Base-by-base conservation (phyloP, 2,113 vertebrate species). In the Gavia stellata region DNA sequence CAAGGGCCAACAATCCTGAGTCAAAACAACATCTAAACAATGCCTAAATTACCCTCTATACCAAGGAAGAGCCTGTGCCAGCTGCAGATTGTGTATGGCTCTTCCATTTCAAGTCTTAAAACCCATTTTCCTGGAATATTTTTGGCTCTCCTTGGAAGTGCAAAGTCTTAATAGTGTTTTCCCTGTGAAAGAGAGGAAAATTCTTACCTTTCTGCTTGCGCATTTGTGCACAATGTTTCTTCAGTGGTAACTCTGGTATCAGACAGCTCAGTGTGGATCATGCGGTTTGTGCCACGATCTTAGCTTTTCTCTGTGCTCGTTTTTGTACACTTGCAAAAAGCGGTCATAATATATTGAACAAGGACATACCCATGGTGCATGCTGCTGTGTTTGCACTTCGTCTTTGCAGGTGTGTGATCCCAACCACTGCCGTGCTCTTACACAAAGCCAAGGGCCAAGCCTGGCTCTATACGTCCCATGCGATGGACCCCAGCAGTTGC, bases 241-340 rank as follows among this genome's bases (percentile, higher is more conserved):
- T 20, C n/a, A n/a, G 5, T 14, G 7, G 20, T 17, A 15, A 3
- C 9, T 78, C 40, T 58, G 42, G 6, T 56, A 33, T 62, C 28
- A 55, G 50, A 34, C 19, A 53, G 6, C 5, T 55, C 49, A 68
- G 2, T 23, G 9, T 13, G 24, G 25, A 72, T 44, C 17, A 5
- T 2, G 14, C 18, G 3, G 34, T 53, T 61, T 19, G 25, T 44
- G 19, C 23, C 56, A 45, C 0, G 5, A 23, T 34, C 33, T 88
- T 62, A 59, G 24, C 5, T 62, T 70, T 74, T 16, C 28, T 9
- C 34, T 40, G 9, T 1, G 1, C 7, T 58, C 0, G 0, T 31
- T 20, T 40, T 62, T 23, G 29, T 19, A 45, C 7, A 7, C 40
- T 53, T 81, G 52, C n/a, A 66, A 44, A 81, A 59, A 56, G 3